Percentiles rank a stretch among this genome's conserved stretches.
Evolutionary conservation across 2,888 invertebrate genomes (phyloP).

Genomic region (Callyntrura sp.): DNA sequence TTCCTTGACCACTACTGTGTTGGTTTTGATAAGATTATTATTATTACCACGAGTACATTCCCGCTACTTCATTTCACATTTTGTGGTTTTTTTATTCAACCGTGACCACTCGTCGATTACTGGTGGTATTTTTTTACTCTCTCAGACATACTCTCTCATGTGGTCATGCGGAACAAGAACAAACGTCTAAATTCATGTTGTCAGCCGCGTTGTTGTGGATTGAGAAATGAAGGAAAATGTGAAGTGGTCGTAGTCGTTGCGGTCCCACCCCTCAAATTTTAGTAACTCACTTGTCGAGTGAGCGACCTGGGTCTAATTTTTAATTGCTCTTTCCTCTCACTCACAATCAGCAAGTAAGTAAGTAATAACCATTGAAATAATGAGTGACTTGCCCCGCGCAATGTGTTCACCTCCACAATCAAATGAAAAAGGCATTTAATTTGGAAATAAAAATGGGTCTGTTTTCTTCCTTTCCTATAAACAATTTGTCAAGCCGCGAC

Average conservation of each 20-base stretch:
- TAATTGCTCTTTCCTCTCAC: constrained; percentile 58
- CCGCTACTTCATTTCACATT: constrained; percentile 21
- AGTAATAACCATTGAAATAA: constrained; percentile 49
- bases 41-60: constrained; percentile 33
- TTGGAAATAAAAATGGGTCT: background rate
- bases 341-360: constrained; percentile 19
- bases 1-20: constrained; percentile 29
- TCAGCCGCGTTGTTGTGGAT: background rate
- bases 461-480: constrained; percentile 17
- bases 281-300: constrained; percentile 14
- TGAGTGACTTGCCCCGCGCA: constrained; percentile 35
- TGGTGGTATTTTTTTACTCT: constrained; percentile 19
- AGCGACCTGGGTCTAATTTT: constrained; percentile 47
- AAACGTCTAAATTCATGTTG: constrained; percentile 37
- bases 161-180: background rate
- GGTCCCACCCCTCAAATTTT: constrained; percentile 33
- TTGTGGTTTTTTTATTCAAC: constrained; percentile 13
- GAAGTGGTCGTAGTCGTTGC: background rate
- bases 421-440: constrained; percentile 25
- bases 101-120: background rate
- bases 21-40: constrained; percentile 50
- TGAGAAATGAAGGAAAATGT: constrained; percentile 32
- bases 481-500: background rate
- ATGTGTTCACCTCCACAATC: background rate
- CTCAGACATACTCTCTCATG: constrained; percentile 22